Conservation (phyloP, 1,140 invertebrate species). For the Nasonia vitripennis region DNA sequence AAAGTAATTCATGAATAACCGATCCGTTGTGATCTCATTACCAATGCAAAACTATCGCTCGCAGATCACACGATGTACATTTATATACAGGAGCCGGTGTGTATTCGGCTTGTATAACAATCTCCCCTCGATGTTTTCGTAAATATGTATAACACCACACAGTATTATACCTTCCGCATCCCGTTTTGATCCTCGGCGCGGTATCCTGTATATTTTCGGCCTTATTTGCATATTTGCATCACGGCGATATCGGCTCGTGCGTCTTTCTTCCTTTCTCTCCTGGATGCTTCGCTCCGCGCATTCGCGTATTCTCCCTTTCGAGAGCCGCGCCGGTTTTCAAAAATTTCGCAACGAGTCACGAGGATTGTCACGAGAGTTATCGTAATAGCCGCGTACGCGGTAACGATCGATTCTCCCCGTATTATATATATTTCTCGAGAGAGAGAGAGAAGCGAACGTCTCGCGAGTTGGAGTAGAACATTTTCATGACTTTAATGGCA, state of each 20-base stretch:
- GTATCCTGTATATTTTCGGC: neutral
- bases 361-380: conserved; percentile 9
- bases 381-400: neutral
- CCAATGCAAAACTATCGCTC: neutral
- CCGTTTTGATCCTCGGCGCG: too few species aligned
- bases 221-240: neutral
- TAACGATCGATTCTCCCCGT: neutral
- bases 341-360: conserved; percentile 9
- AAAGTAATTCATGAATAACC: neutral
- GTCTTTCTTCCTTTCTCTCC: conserved; percentile 17
- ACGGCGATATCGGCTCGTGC: neutral
- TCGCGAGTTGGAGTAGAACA: neutral
- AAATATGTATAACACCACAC: neutral
- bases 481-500: neutral
- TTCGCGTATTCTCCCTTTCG: neutral
- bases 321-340: neutral
- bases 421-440: neutral
- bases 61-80: neutral
- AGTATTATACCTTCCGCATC: neutral
- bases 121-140: neutral
- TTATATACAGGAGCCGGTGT: neutral
- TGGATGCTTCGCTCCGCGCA: neutral
- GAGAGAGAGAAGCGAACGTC: too few species aligned
- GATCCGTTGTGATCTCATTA: neutral
- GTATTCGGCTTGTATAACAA: neutral